Base-by-base conservation (phyloP, 2,113 vertebrate genomes). In the Sakesphorus luctuosus region DNA sequence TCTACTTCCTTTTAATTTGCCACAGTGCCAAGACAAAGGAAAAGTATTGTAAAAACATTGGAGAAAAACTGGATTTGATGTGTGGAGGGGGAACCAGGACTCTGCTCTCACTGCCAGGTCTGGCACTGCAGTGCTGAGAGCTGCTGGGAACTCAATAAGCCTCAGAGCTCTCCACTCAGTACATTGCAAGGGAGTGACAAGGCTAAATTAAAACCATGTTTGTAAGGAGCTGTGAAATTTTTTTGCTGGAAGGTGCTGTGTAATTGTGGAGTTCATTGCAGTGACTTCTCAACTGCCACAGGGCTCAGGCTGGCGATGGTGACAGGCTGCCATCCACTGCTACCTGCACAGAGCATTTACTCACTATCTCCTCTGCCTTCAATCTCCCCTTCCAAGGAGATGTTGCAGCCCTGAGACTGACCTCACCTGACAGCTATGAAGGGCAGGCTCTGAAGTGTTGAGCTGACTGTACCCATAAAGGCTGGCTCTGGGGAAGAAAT, bases 121-220 rank as follows among this genome's bases (percentile, higher is more conserved):
- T 89, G 72, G 69, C 76, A 72, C 77, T 36, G 61, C 73, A 84
- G 24, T 2, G 9, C 83, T 81, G 29, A 3, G 69, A 91, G 56
- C 67, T 93, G 63, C 82, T 73, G 59, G 71, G 71, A 83, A 85
- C 59, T 78, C 7, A 62, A 65, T 36, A 93, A 93, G 49, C 35
- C 66, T 84, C 33, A 55, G 72, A 80, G 73, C 63, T 93, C 84
- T 73, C 31, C 36, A 36, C 59, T 73, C 46, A 18, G 28, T 9
- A 35, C 55, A 25, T 1, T 52, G 85, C 65, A 81, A 92, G 44
- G 73, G 46, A 90, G 26, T 46, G 63, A 83, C 71, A 80, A 71
- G 87, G 72, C 62, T 52, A 90, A 95, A 93, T 91, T 86, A 91
- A 94, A 96, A 80, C 61, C 55, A 25, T 21, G 78, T 73, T 80